Evolutionary conservation across 2,113 vertebrate species (phyloP).

Genomic region (Neotragus moschatus): DNA sequence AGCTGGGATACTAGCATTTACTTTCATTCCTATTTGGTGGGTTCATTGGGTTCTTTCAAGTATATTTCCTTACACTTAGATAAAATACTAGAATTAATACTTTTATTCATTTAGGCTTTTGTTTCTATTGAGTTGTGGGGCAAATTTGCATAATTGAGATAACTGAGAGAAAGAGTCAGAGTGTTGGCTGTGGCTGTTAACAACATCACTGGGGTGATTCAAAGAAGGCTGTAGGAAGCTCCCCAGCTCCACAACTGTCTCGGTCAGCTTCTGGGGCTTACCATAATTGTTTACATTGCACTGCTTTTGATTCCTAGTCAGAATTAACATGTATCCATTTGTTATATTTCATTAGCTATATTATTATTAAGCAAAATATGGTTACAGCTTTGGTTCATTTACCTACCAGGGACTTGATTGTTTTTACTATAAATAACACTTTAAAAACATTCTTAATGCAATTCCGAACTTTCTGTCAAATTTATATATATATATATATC

Average conservation of each 20-base stretch:
- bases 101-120: neutral
- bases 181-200: neutral
- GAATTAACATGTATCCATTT: neutral
- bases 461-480: neutral
- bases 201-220: neutral
- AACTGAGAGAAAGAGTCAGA: neutral
- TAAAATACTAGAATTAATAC: neutral
- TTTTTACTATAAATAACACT: slow-evolving; percentile 25
- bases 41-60: neutral
- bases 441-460: neutral
- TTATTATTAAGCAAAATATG: neutral
- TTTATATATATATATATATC: neutral
- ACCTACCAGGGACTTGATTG: neutral
- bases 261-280: neutral
- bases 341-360: neutral
- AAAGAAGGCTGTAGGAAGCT: neutral
- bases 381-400: neutral
- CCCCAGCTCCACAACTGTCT: neutral
- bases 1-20: neutral
- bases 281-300: neutral
- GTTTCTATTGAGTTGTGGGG: neutral
- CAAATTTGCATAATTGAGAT: neutral
- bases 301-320: neutral
- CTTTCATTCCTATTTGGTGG: neutral
- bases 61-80: neutral